Percentiles rank a stretch among this genome's conserved stretches.
These are phyloP conservation scores for Vanessa atalanta DNA, from an alignment of 1,140 invertebrate species.

Conservation along the genomic window DNA sequence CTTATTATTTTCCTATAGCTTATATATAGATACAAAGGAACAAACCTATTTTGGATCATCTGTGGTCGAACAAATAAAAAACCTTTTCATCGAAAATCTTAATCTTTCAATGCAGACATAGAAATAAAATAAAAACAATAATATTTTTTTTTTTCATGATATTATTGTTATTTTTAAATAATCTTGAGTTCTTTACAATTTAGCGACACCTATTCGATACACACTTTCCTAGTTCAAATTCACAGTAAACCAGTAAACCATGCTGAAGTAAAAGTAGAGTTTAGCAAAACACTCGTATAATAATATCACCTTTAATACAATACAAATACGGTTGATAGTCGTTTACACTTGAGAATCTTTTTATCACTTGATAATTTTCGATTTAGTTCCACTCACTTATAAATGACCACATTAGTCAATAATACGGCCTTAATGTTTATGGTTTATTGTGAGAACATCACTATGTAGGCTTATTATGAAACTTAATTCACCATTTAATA, in stretches of 20 bases:
- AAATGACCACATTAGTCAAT: slow-evolving; percentile 48
- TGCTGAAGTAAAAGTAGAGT: slow-evolving; percentile 7
- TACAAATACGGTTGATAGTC: background rate
- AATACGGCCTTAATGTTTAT: slow-evolving; percentile 59
- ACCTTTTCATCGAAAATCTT: too few relatives aligned
- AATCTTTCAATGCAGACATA: too few relatives aligned
- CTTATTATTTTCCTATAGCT: too few relatives aligned
- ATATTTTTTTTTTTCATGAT: too few relatives aligned
- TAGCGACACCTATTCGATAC: background rate
- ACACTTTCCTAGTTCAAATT: slow-evolving; percentile 1
- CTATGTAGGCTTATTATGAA: slow-evolving; percentile 20
- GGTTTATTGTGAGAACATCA: slow-evolving; percentile 41
- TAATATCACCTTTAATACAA: background rate
- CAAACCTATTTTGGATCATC: too few relatives aligned
- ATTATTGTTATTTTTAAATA: background rate
- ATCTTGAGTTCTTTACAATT: background rate
- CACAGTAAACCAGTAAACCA: slow-evolving; percentile 19
- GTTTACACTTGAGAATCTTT: background rate
- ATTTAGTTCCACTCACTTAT: slow-evolving; percentile 54
- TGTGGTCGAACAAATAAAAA: too few relatives aligned
- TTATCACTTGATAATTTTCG: slow-evolving; percentile 49
- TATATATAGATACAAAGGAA: too few relatives aligned
- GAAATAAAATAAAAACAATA: too few relatives aligned
- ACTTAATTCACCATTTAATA: background rate
- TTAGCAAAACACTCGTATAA: background rate